These are phyloP conservation scores for Encarsia formosa DNA, from an alignment of 2,888 invertebrate species.

Conservation along the genomic window DNA sequence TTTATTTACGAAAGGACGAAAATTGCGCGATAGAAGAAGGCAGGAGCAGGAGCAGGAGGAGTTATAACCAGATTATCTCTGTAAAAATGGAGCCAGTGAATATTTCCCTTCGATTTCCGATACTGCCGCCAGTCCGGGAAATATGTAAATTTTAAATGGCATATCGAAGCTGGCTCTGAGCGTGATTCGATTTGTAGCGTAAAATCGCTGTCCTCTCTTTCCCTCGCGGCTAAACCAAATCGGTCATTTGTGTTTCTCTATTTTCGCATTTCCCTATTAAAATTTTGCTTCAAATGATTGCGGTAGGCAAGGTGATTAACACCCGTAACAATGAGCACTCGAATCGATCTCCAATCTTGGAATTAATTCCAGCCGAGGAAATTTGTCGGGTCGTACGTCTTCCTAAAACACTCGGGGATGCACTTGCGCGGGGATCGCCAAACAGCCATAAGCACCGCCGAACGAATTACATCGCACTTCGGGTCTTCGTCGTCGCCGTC, in stretches of 20 bases:
- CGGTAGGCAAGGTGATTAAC: too few species aligned
- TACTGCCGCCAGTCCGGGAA: constrained; percentile 2
- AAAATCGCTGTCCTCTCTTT: constrained; percentile 14
- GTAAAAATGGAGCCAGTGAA: constrained; percentile 2
- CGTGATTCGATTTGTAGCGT: constrained; percentile 20
- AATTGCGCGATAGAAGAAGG: not conserved
- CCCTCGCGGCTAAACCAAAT: constrained; percentile 14
- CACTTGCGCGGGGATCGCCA: too few species aligned
- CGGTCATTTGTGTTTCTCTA: constrained; percentile 18
- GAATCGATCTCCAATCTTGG: too few species aligned
- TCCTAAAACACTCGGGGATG: too few species aligned
- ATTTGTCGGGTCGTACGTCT: too few species aligned
- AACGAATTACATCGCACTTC: too few species aligned
- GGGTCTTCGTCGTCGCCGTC: too few species aligned
- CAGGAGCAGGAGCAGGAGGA: not conserved
- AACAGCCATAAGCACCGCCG: too few species aligned
- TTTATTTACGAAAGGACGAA: not conserved
- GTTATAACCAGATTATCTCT: constrained; percentile 7
- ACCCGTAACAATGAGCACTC: too few species aligned
- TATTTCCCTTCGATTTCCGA: constrained; percentile 12
- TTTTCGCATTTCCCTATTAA: too few species aligned
- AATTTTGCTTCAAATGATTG: too few species aligned
- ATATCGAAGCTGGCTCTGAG: constrained; percentile 14
- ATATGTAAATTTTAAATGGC: constrained; percentile 23
- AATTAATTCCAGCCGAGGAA: too few species aligned